Percentiles rank a stretch among this genome's conserved stretches.
These are phyloP conservation scores for Apodemus agrarius DNA, from an alignment of 2,797 vertebrate genomes.

Conservation along the genomic window DNA sequence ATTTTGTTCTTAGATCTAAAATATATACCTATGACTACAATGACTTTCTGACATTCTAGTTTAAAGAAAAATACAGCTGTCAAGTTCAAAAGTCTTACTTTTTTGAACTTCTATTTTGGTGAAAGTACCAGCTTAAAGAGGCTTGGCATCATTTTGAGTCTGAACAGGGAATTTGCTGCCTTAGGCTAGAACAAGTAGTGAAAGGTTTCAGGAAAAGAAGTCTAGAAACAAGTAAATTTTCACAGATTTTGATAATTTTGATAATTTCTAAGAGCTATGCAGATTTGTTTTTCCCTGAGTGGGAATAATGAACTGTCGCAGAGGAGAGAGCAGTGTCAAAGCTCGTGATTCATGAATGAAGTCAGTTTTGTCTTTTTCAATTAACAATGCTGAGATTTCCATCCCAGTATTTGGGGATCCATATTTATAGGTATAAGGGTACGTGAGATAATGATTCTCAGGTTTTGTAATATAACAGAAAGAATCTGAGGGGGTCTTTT, in stretches of 20 bases:
- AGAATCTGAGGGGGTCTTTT: fast-evolving
- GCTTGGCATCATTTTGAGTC: neutral
- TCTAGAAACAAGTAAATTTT: constrained; percentile 21
- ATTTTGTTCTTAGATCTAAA: constrained; percentile 7
- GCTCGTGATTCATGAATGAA: neutral
- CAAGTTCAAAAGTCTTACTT: constrained; percentile 13
- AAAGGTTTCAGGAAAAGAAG: neutral
- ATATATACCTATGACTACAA: neutral
- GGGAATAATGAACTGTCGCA: neutral
- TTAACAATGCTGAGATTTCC: neutral
- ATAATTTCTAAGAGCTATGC: neutral
- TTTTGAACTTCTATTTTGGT: neutral
- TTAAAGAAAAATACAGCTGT: constrained; percentile 2
- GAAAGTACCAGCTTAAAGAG: neutral
- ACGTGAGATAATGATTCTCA: neutral
- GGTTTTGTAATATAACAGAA: neutral
- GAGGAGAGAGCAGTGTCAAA: neutral
- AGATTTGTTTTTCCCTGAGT: neutral
- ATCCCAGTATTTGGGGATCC: neutral
- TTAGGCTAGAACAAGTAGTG: neutral
- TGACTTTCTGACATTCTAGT: neutral
- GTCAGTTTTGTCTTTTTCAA: neutral
- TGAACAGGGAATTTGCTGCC: neutral
- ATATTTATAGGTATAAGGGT: neutral
- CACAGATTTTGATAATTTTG: constrained; percentile 36